A percentile compares a stretch with the other conserved stretches of the same genome.
Evolutionary conservation across 2,113 vertebrate species (phyloP).

Genomic region (Muscicapa adusta): DNA sequence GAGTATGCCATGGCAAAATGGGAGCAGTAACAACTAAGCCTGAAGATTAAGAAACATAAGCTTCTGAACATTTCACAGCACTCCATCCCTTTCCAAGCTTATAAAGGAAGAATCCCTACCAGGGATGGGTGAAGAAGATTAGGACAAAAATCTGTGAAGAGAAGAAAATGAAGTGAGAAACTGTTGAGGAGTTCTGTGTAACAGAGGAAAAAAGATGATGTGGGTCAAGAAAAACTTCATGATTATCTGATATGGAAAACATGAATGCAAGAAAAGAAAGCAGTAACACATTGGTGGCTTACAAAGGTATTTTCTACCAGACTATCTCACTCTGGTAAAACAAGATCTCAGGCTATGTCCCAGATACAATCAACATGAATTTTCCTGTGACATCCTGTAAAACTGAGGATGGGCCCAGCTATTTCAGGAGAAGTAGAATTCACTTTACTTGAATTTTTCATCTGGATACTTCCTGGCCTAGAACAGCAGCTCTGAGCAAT

Average conservation of each 20-base stretch:
- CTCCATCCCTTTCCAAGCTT: not conserved
- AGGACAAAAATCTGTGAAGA: not conserved
- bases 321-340: not conserved
- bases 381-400: not conserved
- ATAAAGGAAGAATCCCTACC: not conserved
- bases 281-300: not conserved
- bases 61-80: not conserved
- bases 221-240: not conserved
- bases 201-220: not conserved
- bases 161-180: not conserved
- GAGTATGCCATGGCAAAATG: not conserved
- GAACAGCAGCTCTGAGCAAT: not conserved
- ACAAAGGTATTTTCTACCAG: not conserved
- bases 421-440: not conserved
- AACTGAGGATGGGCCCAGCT: not conserved
- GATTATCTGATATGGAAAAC: not conserved
- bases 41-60: not conserved
- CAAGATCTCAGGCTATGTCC: not conserved
- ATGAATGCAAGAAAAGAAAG: not conserved
- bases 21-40: not conserved
- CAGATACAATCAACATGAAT: not conserved
- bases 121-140: not conserved
- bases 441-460: not conserved
- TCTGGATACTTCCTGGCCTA: not conserved
- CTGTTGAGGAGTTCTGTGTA: not conserved